Conservation (phyloP, 2,888 invertebrate species). For the Oscheius sp. region DNA sequence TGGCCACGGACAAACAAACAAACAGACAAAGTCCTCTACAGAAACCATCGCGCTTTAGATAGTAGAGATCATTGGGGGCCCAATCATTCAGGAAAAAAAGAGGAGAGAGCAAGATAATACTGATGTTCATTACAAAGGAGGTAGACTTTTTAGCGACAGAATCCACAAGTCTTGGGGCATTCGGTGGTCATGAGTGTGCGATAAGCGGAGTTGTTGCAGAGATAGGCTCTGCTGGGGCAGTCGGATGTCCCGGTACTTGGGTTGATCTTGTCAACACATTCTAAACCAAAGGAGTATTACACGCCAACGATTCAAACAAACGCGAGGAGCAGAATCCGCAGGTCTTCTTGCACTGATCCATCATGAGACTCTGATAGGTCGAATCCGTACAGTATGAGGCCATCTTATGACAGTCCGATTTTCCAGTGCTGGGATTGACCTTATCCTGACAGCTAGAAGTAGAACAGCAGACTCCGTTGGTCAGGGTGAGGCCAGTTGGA, state of each 20-base stretch:
- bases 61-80: too few species aligned
- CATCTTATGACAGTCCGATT: background rate
- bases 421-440: background rate
- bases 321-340: background rate
- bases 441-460: constrained; percentile 26
- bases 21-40: too few species aligned
- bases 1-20: too few species aligned
- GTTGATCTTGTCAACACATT: constrained; percentile 5
- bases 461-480: constrained; percentile 69
- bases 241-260: background rate
- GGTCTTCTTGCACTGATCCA: background rate
- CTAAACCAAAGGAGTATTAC: background rate
- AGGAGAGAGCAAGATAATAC: too few species aligned
- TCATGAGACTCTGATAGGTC: background rate
- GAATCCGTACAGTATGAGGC: background rate
- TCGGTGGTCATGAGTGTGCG: background rate
- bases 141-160: background rate
- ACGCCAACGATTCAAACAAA: background rate
- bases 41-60: too few species aligned
- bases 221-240: background rate
- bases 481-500: constrained; percentile 63
- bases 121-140: too few species aligned
- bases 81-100: too few species aligned
- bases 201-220: background rate
- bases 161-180: constrained; percentile 5